Evolutionary conservation across 2,113 vertebrate genomes (phyloP), one percentile per base, ranked within the genome.

Genomic region (Cynocephalus volans): DNA sequence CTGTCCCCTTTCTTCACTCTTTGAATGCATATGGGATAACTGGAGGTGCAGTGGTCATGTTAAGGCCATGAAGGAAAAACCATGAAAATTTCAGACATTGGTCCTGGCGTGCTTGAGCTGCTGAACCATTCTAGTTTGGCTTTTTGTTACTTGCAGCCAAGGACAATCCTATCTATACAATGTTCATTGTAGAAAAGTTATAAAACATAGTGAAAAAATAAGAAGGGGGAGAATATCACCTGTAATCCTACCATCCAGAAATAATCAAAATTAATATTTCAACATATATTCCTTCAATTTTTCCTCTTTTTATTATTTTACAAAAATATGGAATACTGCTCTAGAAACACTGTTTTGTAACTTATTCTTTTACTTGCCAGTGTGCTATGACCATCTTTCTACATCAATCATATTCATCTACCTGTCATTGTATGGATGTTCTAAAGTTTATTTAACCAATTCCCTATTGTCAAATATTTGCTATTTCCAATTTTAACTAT

Each of bases 251-350:
- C 14, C 17, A 70, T 82, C 28, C 6, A 87, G 90, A 96, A 88
- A 96, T 67, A 79, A 58, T 6, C 48, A 86, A 90, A 96, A 92
- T 58, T 69, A n/a, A 19, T 88, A 86, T 79, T 77, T 72, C 21
- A 60, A 65, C 77, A 52, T 62, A 33, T 56, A 86, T 10, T 8
- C 70, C 36, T 72, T 96, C 8, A 26, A 69, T 82, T 82, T 90
- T 82, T 76, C 15, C 19, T 58, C 56, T 54, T 93, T 92, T 87
- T 58, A 28, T 36, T 67, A 11, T 88, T 96, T 89, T 54, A 77
- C 4, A 58, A 93, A 96, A 90, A 45, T 72, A 70, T 48, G 31
- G 60, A 90, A 0, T 60, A 89, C 28, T 8, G n/a, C 24, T 36
- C n/a, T 33, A 62, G 28, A 73, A 87, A 41, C 2, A 15, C 41